phyloP scores from a whole-genome alignment of 2,797 vertebrate species.

The Podarcis siculus region DNA sequence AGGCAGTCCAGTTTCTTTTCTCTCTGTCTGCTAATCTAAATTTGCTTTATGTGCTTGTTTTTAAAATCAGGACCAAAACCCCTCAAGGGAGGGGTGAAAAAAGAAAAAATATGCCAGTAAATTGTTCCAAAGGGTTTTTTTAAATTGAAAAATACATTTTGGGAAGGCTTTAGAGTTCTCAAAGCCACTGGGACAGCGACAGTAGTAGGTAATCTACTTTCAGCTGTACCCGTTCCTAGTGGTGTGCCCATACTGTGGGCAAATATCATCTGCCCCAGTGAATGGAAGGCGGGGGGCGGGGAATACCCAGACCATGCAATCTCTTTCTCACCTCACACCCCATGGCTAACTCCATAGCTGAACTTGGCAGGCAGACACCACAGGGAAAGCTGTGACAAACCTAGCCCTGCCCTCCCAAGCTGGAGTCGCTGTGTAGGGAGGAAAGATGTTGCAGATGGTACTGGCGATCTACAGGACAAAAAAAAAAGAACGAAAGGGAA shows the following conservation, averaged over 20 bases:
- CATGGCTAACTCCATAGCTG: slow-evolving; percentile 89
- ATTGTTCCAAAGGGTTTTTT: slow-evolving; percentile 51
- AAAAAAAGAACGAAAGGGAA: slow-evolving; percentile 87
- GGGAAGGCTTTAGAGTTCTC: slow-evolving; percentile 74
- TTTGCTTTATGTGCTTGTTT: slow-evolving; percentile 66
- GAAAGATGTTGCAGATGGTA: slow-evolving; percentile 90
- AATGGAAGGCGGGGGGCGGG: slow-evolving; percentile 57
- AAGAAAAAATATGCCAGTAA: slow-evolving; percentile 64
- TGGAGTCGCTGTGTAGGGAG: slow-evolving; percentile 89
- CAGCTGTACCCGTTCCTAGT: slow-evolving; percentile 69
- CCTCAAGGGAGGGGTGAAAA: slow-evolving; percentile 64
- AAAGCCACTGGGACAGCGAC: slow-evolving; percentile 70
- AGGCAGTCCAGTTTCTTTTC: slow-evolving; percentile 50
- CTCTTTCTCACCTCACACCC: slow-evolving; percentile 89
- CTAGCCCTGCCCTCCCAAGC: slow-evolving; percentile 88
- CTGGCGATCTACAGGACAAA: slow-evolving; percentile 88
- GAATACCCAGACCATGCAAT: slow-evolving; percentile 86
- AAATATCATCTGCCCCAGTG: slow-evolving; percentile 76
- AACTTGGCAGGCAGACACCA: slow-evolving; percentile 89
- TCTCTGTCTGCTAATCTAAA: slow-evolving; percentile 73
- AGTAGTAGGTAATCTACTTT: slow-evolving; percentile 72
- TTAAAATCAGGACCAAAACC: slow-evolving; percentile 57
- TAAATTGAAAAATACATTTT: slow-evolving; percentile 59
- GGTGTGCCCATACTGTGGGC: slow-evolving; percentile 77
- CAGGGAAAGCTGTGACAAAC: slow-evolving; percentile 88